Conservation (phyloP, 1,140 invertebrate genomes). For the Probaryconus sp. region DNA sequence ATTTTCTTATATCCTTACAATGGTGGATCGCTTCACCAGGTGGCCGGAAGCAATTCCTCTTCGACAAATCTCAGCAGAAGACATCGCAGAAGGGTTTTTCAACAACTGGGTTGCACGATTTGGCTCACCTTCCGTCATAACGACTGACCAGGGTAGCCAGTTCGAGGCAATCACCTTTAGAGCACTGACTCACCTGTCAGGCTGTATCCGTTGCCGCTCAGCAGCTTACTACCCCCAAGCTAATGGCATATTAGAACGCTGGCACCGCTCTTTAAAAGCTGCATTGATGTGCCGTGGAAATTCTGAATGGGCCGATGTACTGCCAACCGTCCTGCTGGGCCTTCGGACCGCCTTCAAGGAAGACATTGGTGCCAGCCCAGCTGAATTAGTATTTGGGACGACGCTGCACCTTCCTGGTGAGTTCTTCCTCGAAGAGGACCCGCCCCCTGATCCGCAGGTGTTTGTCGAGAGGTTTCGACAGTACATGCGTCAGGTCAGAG, state of each 20-base stretch:
- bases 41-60: slow-evolving; percentile 73
- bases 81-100: slow-evolving; percentile 61
- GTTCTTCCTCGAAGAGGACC: slow-evolving; percentile 44
- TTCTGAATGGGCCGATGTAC: not conserved
- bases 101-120: slow-evolving; percentile 58
- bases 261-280: slow-evolving; percentile 3
- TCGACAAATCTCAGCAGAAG: slow-evolving; percentile 64
- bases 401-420: slow-evolving; percentile 63
- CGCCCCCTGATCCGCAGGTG: slow-evolving; percentile 16
- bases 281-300: slow-evolving; percentile 1
- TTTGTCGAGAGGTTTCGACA: slow-evolving; percentile 29
- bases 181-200: not conserved
- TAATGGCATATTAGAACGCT: slow-evolving; percentile 5
- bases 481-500: slow-evolving; percentile 4
- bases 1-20: slow-evolving; percentile 70
- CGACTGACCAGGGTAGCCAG: slow-evolving; percentile 22
- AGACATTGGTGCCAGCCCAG: slow-evolving; percentile 67
- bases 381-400: slow-evolving; percentile 69
- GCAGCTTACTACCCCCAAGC: slow-evolving; percentile 2
- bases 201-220: too few species aligned
- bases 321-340: slow-evolving; percentile 56
- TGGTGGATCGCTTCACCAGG: slow-evolving; percentile 72
- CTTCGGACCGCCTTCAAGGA: slow-evolving; percentile 53
- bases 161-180: slow-evolving; percentile 2
- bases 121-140: slow-evolving; percentile 29